phyloP scores from a whole-genome alignment of 2,797 vertebrate genomes.

The Loriculus beryllinus region DNA sequence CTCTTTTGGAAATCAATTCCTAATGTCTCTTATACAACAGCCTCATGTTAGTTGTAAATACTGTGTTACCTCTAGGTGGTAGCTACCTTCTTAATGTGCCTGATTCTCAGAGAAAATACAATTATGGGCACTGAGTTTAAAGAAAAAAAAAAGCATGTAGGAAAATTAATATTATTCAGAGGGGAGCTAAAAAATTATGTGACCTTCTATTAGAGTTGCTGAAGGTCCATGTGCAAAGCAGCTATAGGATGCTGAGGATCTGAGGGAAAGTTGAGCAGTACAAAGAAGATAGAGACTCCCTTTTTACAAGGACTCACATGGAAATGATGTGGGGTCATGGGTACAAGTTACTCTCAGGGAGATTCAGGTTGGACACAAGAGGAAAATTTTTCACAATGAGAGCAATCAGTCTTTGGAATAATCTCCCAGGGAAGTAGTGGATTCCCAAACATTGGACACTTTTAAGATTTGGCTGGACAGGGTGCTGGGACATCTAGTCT shows the following conservation, averaged over 20 bases:
- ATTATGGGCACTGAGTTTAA: not conserved
- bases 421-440: not conserved
- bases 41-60: not conserved
- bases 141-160: not conserved
- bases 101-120: not conserved
- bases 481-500: not conserved
- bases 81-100: not conserved
- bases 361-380: not conserved
- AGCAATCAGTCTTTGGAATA: not conserved
- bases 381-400: not conserved
- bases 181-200: not conserved
- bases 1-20: not conserved
- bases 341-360: not conserved
- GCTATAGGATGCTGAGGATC: not conserved
- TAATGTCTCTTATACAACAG: not conserved
- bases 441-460: not conserved
- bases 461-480: not conserved
- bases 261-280: not conserved
- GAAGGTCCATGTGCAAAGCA: not conserved
- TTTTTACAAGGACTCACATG: not conserved
- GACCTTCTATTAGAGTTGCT: not conserved
- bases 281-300: not conserved
- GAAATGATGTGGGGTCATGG: not conserved
- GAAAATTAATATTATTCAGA: not conserved
- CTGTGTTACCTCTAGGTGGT: not conserved